Base-by-base conservation (phyloP, 2,113 vertebrate species). In the Gymnarchus niloticus region DNA sequence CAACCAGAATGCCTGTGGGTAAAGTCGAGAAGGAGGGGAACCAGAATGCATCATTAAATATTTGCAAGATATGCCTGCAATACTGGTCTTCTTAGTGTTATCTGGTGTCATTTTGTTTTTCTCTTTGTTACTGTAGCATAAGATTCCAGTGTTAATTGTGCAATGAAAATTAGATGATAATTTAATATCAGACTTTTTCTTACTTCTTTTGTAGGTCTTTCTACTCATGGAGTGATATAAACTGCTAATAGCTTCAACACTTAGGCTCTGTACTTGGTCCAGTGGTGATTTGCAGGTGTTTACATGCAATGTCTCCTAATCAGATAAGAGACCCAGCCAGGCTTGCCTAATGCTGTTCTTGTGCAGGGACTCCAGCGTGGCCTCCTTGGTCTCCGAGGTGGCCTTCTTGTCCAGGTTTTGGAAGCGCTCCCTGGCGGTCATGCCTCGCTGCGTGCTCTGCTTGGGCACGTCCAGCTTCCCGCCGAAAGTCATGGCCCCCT, bases 341-440 rank as follows among this genome's bases (percentile, higher is more conserved):
- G 12, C 69, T n/a, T 83, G 93, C 98, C 97, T 99, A 95, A 99
- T 99, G 87, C 98, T 99, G 94, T 99, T 99, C 92, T 99, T 99
- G 91, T 99, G 98, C 92, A 98, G 91, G 0, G 96, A 96, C 87
- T 95, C 96, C 85, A 99, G 94, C 23, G 85, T 89, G 8, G 94
- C 91, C 0, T 95, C 95, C 37, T 91, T 92, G 1, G 85, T 90
- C 86, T 98, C 96, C 0, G 92, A 93, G 88, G 96, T 95, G 0
- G 97, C 98, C 44, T 97, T 96, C 85, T 99, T 99, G 90, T 99
- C 98, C 90, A 99, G 93, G 94, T 99, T 99, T 93, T 99, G 96
- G 95, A 99, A 99, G 88, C 97, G 97, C 84, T 98, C 97, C 0
- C 97, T 96, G 90, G 98, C 98, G 0, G 96, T 97, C 90, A 99